phyloP scores from a whole-genome alignment of 1,140 invertebrate species.

The Adelges cooleyi region DNA sequence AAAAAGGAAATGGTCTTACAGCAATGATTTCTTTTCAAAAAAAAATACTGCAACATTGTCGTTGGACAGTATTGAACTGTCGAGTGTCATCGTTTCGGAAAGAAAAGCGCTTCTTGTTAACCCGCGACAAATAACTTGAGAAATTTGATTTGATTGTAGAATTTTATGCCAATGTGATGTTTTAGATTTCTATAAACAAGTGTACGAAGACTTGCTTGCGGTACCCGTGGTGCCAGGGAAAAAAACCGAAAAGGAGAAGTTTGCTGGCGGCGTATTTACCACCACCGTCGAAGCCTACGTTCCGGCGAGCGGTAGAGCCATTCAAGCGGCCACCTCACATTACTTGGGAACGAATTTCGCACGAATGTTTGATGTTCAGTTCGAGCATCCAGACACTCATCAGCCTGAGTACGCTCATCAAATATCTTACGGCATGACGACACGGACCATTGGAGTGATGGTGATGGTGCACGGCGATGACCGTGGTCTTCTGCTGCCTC shows the following conservation, averaged over 20 bases:
- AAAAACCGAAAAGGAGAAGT: constrained; percentile 99
- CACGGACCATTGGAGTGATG: constrained; percentile 88
- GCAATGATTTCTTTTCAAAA: too few species aligned
- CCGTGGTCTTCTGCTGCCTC: constrained; percentile 89
- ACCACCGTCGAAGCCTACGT: constrained; percentile 95
- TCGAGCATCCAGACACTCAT: constrained; percentile 81
- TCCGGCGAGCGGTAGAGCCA: constrained; percentile 83
- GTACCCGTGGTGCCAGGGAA: constrained; percentile 89
- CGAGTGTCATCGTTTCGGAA: too few species aligned
- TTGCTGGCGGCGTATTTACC: constrained; percentile 95
- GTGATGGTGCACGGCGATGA: constrained; percentile 96
- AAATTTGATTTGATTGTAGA: too few species aligned
- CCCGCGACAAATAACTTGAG: too few species aligned
- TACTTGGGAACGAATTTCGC: constrained; percentile 98
- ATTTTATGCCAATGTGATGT: neutral
- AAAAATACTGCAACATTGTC: too few species aligned
- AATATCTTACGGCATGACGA: constrained; percentile 98
- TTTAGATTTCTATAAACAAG: constrained; percentile 66
- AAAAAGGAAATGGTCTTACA: too few species aligned
- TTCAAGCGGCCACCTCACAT: constrained; percentile 94
- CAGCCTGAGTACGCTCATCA: constrained; percentile 88
- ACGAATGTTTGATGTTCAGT: constrained; percentile 97
- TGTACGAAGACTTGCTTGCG: constrained; percentile 88
- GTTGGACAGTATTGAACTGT: too few species aligned
- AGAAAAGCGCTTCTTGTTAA: too few species aligned